Evolutionary conservation across 2,888 invertebrate genomes (phyloP), one percentile per base, ranked within the genome.

Genomic region (Xiphydria camelus): DNA sequence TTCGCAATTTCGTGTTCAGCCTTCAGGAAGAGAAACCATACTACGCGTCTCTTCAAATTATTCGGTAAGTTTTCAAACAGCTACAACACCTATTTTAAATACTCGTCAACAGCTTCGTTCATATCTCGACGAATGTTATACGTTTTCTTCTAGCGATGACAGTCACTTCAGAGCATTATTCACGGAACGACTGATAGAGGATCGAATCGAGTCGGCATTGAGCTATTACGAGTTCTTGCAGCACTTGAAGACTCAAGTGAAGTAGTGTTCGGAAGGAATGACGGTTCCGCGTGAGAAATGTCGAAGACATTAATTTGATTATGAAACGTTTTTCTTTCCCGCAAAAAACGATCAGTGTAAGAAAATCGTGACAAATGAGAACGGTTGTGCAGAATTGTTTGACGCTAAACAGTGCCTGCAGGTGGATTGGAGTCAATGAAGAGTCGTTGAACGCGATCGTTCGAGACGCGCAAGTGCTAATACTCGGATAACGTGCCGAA

Each of bases 171-270:
- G 92, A 56, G 82, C 83, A 44, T 75, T 86, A 59, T 95, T 99
- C 79, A 86, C 90, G 51, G 92, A 95, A 68, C 86, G 87, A 63
- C 83, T 99, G 66, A 83, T 96, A 35, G 98, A 99, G 76, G 99
- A 99, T 78, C 83, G 96, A 66, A 87, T 91, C 52, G 98, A 99
- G 75, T 89, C 90, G 45, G 88, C 93, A 41, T 87, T 95, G 79
- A 94, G 95, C 59, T 98, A 98, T 80, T 92, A 94, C 77, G 98
- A 99, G 83, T 99, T 99, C 80, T 82, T 99, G 76, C 96, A 98
- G 78, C 94, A 96, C 80, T 81, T 94, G 64, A 90, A 92, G 78
- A 84, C 84, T 64, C 90, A 91, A 81, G 86, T 94, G 78, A 93
- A 93, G 83, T 93, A 88, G 53, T 60, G 12, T n/a, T n/a, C n/a